phyloP scores from a whole-genome alignment of 2,797 vertebrate genomes.

The Periparus ater region DNA sequence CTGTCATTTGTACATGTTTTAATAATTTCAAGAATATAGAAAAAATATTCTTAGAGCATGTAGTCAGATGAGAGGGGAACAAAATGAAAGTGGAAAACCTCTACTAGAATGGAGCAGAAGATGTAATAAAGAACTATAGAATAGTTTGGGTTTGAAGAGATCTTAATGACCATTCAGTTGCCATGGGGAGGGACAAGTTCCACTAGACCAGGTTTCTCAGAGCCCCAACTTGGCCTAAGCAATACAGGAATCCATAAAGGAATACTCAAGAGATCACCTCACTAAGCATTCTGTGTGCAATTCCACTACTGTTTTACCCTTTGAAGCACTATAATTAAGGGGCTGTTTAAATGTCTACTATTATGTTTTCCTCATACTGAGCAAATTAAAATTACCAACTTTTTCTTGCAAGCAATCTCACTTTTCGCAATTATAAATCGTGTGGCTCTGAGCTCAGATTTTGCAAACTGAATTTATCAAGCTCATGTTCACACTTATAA shows the following conservation, averaged over 20 bases:
- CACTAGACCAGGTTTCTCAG: background rate
- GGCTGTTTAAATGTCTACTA: background rate
- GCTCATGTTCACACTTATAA: rapidly evolving
- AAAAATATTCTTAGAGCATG: background rate
- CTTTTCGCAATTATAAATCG: background rate
- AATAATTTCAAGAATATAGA: background rate
- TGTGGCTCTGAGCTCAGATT: background rate
- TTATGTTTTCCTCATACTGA: background rate
- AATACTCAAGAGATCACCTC: background rate
- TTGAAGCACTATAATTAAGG: background rate
- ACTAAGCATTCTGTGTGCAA: rapidly evolving
- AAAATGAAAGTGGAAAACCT: background rate
- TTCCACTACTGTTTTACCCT: background rate
- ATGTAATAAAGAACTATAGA: background rate
- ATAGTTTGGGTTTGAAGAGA: background rate
- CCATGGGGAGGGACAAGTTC: background rate
- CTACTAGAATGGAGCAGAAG: background rate
- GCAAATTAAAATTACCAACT: background rate
- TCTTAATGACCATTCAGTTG: background rate
- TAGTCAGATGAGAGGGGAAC: background rate
- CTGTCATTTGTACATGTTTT: background rate
- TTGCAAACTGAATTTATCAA: background rate
- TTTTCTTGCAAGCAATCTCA: background rate
- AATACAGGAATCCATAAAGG: background rate
- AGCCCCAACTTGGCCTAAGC: background rate